These are phyloP conservation scores for Drosophila peninsularis DNA, from an alignment of 2,888 invertebrate genomes.

Conservation along the genomic window DNA sequence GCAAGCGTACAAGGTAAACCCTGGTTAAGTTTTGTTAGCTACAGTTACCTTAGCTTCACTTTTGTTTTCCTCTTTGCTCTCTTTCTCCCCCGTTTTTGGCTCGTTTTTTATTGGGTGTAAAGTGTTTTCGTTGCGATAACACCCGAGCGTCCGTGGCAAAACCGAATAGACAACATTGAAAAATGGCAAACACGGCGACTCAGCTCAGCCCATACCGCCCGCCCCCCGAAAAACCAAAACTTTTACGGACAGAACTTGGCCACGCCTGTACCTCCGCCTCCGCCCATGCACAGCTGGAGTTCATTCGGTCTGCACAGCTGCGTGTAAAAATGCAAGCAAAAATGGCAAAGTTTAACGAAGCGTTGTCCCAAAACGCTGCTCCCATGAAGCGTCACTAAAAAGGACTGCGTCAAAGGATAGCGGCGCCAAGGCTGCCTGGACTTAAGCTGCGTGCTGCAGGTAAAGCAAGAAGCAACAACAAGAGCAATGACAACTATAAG, in stretches of 20 bases:
- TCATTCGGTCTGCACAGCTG: constrained; percentile 29
- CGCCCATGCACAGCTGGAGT: constrained; percentile 11
- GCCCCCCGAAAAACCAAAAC: constrained; percentile 30
- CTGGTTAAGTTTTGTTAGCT: constrained; percentile 54
- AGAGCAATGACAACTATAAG: neutral
- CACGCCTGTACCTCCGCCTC: constrained; percentile 2
- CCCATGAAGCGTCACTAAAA: constrained; percentile 65
- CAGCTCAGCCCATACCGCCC: too few species aligned
- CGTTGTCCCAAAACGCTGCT: constrained; percentile 61
- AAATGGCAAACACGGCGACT: constrained; percentile 51
- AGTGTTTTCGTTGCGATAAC: constrained; percentile 71
- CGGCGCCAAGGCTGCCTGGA: constrained; percentile 36
- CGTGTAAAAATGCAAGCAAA: constrained; percentile 64
- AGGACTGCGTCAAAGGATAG: constrained; percentile 69
- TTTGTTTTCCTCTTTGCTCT: neutral
- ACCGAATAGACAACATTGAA: constrained; percentile 56
- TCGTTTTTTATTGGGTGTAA: constrained; percentile 68
- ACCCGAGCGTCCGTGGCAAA: constrained; percentile 19
- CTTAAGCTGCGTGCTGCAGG: constrained; percentile 15
- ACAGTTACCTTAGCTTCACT: constrained; percentile 8
- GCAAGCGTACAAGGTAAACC: constrained; percentile 55
- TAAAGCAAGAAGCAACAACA: neutral
- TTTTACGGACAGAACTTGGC: constrained; percentile 22
- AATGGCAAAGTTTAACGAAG: constrained; percentile 70
- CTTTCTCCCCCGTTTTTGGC: neutral